A percentile compares a stretch with the other conserved stretches of the same genome.
Evolutionary conservation across 2,113 vertebrate species (phyloP).

Genomic region (Odontophorus gujanensis): DNA sequence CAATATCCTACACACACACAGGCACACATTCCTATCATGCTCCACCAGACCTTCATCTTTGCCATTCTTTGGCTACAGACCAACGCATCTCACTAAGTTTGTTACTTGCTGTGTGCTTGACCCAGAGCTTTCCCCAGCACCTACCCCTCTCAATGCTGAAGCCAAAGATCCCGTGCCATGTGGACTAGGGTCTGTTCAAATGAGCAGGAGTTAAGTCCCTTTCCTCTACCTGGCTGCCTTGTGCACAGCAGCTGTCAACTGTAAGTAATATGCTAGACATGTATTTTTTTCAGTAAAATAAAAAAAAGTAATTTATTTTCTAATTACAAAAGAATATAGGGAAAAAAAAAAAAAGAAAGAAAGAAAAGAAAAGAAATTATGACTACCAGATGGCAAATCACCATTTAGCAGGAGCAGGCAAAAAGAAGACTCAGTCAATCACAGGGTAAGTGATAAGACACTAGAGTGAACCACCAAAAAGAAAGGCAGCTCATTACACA

Average conservation of each 20-base stretch:
- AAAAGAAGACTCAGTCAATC: slow-evolving; percentile 68
- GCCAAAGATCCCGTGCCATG: background rate
- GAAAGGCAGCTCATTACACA: slow-evolving; percentile 70
- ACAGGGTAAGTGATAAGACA: slow-evolving; percentile 76
- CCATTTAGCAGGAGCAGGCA: slow-evolving; percentile 60
- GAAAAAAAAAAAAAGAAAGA: background rate
- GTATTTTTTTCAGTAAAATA: slow-evolving; percentile 48
- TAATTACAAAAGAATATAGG: slow-evolving; percentile 69
- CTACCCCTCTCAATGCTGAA: background rate
- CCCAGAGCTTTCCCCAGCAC: background rate
- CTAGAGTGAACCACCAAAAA: slow-evolving; percentile 68
- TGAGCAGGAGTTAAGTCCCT: slow-evolving; percentile 11
- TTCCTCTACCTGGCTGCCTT: background rate
- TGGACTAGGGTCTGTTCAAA: background rate
- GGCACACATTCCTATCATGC: background rate
- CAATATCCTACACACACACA: background rate
- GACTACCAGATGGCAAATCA: slow-evolving; percentile 70
- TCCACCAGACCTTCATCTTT: background rate
- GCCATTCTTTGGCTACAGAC: background rate
- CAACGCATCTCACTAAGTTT: background rate
- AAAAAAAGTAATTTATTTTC: slow-evolving; percentile 81
- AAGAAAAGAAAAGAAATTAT: slow-evolving; percentile 75
- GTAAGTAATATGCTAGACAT: slow-evolving; percentile 71
- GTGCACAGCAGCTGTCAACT: slow-evolving; percentile 45
- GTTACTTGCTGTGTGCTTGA: background rate